Conservation (phyloP, 2,797 vertebrate species). For the Galagoides demidoff region DNA sequence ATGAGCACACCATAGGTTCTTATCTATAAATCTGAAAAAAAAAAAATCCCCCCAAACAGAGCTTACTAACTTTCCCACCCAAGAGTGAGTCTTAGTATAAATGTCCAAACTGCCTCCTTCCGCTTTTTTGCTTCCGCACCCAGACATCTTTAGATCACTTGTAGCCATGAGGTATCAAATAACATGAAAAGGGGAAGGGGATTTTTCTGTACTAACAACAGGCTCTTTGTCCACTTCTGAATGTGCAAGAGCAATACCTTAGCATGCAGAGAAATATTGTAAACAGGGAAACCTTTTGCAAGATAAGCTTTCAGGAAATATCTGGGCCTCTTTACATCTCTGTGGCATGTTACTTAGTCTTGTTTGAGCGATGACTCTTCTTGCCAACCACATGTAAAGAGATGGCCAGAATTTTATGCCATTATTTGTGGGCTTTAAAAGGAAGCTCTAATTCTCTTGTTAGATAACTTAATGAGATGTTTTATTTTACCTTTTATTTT, state of each 20-base stretch:
- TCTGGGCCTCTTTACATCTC: neutral
- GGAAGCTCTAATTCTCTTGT: neutral
- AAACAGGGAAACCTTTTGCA: slow-evolving; percentile 40
- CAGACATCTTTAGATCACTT: slow-evolving; percentile 61
- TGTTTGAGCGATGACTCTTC: neutral
- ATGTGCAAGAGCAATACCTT: neutral
- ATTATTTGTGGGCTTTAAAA: neutral
- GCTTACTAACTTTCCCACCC: neutral
- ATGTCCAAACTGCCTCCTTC: neutral
- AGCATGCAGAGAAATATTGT: slow-evolving; percentile 22
- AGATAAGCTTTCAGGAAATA: slow-evolving; percentile 46
- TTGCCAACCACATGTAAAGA: neutral
- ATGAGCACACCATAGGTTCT: neutral
- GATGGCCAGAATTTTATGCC: neutral
- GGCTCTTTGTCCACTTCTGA: slow-evolving; percentile 59
- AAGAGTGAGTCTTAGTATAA: neutral
- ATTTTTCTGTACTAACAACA: slow-evolving; percentile 11
- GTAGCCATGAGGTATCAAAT: slow-evolving; percentile 58
- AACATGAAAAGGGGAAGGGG: neutral
- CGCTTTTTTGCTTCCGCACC: slow-evolving; percentile 33
- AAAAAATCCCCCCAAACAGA: neutral
- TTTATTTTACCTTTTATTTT: neutral
- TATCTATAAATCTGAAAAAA: neutral
- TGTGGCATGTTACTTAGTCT: neutral
- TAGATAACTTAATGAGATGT: neutral